Conservation (phyloP, 2,113 vertebrate species). For the Ursus arctos region DNA sequence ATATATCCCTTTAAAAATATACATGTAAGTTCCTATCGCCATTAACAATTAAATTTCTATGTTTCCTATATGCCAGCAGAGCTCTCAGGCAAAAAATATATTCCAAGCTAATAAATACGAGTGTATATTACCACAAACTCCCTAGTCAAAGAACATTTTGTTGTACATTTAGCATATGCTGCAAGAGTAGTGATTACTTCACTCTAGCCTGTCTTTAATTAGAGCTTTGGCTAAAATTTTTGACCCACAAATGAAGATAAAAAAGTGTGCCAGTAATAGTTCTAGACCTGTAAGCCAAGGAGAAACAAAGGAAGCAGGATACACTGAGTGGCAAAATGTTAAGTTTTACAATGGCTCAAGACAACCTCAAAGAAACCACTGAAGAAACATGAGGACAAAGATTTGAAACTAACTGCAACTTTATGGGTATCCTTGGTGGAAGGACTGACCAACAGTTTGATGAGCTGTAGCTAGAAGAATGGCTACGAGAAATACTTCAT, state of each 20-base stretch:
- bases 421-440: not conserved
- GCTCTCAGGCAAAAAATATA: not conserved
- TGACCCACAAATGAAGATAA: not conserved
- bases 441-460: not conserved
- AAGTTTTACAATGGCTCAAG: not conserved
- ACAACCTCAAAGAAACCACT: not conserved
- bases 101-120: not conserved
- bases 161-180: not conserved
- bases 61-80: not conserved
- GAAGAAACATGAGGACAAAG: not conserved
- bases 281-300: not conserved
- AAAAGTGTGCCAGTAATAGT: not conserved
- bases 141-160: not conserved
- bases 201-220: not conserved
- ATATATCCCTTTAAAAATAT: not conserved
- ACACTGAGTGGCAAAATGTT: not conserved
- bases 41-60: not conserved
- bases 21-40: not conserved
- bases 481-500: not conserved
- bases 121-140: not conserved
- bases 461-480: not conserved
- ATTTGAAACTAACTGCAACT: not conserved
- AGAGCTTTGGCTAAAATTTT: not conserved
- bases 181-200: not conserved
- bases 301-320: not conserved